phyloP scores from a whole-genome alignment of 2,797 vertebrate genomes.

The Varecia variegata region DNA sequence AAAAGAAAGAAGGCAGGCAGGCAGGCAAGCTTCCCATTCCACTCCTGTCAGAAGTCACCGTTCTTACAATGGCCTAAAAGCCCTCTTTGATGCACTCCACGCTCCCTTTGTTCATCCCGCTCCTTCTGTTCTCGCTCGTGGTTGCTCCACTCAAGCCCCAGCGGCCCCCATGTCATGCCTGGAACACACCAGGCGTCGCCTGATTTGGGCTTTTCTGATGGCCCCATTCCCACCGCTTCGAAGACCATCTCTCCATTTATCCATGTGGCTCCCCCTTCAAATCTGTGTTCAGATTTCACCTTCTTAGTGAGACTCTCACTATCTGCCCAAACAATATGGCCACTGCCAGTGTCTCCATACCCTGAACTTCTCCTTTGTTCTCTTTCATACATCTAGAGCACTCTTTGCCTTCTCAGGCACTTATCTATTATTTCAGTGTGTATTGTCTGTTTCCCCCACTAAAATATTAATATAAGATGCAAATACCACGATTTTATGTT shows the following conservation, averaged over 20 bases:
- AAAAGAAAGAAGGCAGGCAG: background rate
- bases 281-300: background rate
- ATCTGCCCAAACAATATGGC: background rate
- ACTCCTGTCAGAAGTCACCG: background rate
- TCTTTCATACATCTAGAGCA: background rate
- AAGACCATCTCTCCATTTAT: background rate
- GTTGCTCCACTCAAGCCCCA: background rate
- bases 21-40: background rate
- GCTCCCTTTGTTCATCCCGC: background rate
- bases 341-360: background rate
- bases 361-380: background rate
- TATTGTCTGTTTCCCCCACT: background rate
- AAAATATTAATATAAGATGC: background rate
- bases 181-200: background rate
- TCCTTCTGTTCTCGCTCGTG: background rate
- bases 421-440: background rate
- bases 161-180: background rate
- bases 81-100: background rate
- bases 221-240: background rate
- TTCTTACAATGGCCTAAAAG: background rate
- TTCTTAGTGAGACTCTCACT: background rate
- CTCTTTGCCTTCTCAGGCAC: background rate
- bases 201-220: background rate
- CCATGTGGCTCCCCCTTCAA: background rate
- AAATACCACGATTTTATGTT: background rate